Evolutionary conservation across 2,797 vertebrate genomes (phyloP).

Genomic region (Xyrichtys novacula): DNA sequence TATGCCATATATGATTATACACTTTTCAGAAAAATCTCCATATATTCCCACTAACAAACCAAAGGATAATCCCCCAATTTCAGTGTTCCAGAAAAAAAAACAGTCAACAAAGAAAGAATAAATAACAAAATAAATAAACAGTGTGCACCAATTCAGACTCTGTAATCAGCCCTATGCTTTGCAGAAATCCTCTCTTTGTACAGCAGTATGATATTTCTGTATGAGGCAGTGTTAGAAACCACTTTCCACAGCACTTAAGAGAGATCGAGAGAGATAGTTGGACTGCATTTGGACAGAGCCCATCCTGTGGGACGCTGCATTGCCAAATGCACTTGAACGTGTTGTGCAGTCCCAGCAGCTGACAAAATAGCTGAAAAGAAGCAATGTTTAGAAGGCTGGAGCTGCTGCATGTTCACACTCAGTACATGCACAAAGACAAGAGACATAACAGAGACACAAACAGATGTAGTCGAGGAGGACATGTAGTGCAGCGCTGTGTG

Average conservation of each 20-base stretch:
- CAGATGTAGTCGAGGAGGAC: conserved; percentile 19
- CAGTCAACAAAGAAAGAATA: too few species aligned
- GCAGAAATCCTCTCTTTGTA: too few species aligned
- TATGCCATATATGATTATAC: too few species aligned
- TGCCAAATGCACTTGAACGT: conserved; percentile 20
- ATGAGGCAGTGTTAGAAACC: neutral
- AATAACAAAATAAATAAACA: too few species aligned
- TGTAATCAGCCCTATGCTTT: too few species aligned
- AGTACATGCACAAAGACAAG: neutral
- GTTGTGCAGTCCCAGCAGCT: conserved; percentile 3
- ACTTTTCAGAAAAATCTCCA: too few species aligned
- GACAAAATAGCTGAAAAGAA: too few species aligned
- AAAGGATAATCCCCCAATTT: too few species aligned
- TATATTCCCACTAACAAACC: too few species aligned
- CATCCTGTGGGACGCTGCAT: conserved; percentile 7
- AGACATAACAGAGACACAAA: conserved; percentile 12
- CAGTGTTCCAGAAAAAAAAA: too few species aligned
- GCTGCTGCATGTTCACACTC: neutral
- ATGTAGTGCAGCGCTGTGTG: neutral
- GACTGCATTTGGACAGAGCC: conserved; percentile 3
- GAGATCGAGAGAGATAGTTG: neutral
- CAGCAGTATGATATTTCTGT: neutral
- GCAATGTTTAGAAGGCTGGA: conserved; percentile 3
- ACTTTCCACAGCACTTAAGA: conserved; percentile 3
- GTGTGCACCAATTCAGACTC: too few species aligned